phyloP scores from a whole-genome alignment of 2,113 vertebrate genomes.

The Bufo gargarizans region DNA sequence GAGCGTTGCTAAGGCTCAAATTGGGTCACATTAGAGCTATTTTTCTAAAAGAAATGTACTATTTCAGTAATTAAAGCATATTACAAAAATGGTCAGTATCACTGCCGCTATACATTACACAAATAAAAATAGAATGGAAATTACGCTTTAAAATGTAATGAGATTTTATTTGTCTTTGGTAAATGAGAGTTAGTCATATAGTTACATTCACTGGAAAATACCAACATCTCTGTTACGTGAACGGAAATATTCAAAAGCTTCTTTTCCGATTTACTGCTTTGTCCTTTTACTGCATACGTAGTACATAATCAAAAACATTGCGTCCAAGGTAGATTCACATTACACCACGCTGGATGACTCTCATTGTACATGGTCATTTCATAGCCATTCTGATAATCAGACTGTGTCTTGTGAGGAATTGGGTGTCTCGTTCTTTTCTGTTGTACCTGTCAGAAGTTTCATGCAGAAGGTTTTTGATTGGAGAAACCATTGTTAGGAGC shows the following conservation, averaged over 20 bases:
- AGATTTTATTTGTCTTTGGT: too few relatives aligned
- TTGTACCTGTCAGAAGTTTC: slow-evolving; percentile 22
- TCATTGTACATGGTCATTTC: too few relatives aligned
- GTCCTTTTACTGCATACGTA: neutral
- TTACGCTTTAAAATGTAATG: too few relatives aligned
- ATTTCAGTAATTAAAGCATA: too few relatives aligned
- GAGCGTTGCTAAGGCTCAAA: too few relatives aligned
- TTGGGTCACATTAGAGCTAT: too few relatives aligned
- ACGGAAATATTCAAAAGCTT: neutral
- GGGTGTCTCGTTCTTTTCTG: neutral
- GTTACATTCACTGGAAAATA: too few relatives aligned
- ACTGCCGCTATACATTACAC: too few relatives aligned
- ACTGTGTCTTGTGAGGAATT: slow-evolving; percentile 7
- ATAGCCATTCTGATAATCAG: neutral
- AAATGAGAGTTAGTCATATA: too few relatives aligned
- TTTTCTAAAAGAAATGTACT: too few relatives aligned
- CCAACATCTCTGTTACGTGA: neutral
- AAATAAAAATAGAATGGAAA: too few relatives aligned
- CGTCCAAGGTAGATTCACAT: neutral
- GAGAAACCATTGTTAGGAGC: slow-evolving; percentile 47
- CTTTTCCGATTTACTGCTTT: neutral
- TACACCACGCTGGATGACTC: neutral
- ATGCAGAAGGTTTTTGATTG: slow-evolving; percentile 38
- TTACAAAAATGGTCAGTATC: too few relatives aligned
- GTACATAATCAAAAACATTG: neutral